Base-by-base conservation (phyloP, 2,797 vertebrate species). In the Alca torda region DNA sequence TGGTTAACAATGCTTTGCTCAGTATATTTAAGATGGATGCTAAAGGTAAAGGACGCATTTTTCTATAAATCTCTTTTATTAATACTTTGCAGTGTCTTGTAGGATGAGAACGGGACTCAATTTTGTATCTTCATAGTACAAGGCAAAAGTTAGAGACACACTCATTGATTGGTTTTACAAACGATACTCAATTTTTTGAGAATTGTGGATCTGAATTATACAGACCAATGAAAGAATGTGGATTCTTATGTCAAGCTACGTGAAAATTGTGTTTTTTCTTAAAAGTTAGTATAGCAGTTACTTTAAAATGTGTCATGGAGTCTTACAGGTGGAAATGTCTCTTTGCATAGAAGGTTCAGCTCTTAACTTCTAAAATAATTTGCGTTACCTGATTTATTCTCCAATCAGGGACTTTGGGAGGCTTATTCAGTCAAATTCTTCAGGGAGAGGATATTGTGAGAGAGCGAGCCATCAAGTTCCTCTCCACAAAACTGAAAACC, bases 21-120 rank as follows among this genome's bases (percentile, higher is more conserved):
- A 99, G 99, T 87, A 99, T 99, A 98, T 99, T 99, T 98, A 99
- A 99, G 98, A 99, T 99, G 91, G 99, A 99, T 91, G 99, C 99
- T 57, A 99, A 99, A 98, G 99, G 99, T 99, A 98, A 98, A 94
- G 33, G 59, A 31, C 59, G n/a, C 2, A 0, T 68, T 64, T 90
- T 83, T 77, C 35, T 85, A 1, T 50, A 31, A 33, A n/a, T 60
- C 8, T 46, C 18, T 87, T 78, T 63, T 50, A 25, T 39, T 64
- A 59, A 64, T 81, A 13, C 10, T 83, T 75, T 7, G 11, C 15
- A 35, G 10, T 61, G 13, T 54, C 10, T 74, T 23, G 19, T 28
- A 33, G 45, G 31, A 41, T n/a, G 7, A 92, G 31, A 82, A 23
- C 21, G 51, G 28, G 23, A 50, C 30, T 74, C 60, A 13, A 2